Conservation (phyloP, 2,797 vertebrate genomes). For the Enteromius anoplus region DNA sequence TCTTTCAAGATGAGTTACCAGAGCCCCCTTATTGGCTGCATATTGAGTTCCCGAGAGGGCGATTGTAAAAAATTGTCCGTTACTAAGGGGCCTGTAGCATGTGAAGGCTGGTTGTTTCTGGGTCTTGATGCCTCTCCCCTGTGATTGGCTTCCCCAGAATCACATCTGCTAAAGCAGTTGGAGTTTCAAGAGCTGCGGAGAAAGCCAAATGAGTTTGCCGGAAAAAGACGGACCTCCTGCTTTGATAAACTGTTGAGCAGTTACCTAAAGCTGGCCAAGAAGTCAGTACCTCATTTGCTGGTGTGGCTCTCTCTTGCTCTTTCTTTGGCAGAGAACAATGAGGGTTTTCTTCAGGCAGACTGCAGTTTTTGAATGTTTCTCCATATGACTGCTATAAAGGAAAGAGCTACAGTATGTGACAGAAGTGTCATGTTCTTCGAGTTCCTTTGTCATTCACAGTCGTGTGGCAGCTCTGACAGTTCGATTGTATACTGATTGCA, state of each 20-base stretch:
- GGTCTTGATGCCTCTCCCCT: constrained; percentile 34
- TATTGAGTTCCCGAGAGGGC: constrained; percentile 47
- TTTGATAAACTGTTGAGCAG: constrained; percentile 68
- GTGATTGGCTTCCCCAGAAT: constrained; percentile 73
- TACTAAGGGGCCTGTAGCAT: constrained; percentile 38
- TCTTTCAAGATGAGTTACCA: constrained; percentile 69
- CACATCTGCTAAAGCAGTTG: constrained; percentile 75
- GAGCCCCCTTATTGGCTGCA: constrained; percentile 66
- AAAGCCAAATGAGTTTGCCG: constrained; percentile 57
- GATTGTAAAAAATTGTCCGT: constrained; percentile 40
- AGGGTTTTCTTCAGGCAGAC: constrained; percentile 42
- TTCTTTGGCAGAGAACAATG: constrained; percentile 72
- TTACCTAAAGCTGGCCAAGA: constrained; percentile 63
- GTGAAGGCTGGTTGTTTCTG: constrained; percentile 29
- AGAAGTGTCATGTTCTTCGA: constrained; percentile 50
- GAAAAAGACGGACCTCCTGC: constrained; percentile 55
- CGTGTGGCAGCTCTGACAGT: constrained; percentile 16
- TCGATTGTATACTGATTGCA: constrained; percentile 20
- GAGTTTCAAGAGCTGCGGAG: constrained; percentile 60
- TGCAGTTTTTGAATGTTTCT: constrained; percentile 27
- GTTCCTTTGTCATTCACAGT: constrained; percentile 37
- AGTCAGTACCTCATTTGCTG: constrained; percentile 51
- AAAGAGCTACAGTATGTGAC: constrained; percentile 6
- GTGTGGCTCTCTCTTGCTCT: constrained; percentile 62
- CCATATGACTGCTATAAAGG: constrained; percentile 23